Conservation (phyloP, 1,140 invertebrate genomes). For the Cyphomyrmex costatus region DNA sequence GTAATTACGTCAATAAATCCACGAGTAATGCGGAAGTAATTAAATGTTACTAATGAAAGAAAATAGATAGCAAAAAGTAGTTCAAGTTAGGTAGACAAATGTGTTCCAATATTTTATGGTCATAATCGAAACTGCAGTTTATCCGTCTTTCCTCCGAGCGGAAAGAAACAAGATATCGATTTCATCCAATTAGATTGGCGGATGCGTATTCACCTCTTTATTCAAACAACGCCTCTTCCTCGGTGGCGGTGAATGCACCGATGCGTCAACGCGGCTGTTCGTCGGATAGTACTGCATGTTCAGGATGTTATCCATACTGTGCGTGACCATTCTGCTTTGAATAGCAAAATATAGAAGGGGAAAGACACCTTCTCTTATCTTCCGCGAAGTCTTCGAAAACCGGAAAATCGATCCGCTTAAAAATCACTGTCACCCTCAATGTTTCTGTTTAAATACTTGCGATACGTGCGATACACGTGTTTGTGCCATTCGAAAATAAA, state of each 20-base stretch:
- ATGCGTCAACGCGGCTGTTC: constrained; percentile 74
- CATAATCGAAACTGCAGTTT: too few species aligned
- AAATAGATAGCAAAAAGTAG: not conserved
- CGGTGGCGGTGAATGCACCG: constrained; percentile 76
- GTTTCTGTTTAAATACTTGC: not conserved
- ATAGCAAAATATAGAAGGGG: not conserved
- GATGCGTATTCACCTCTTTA: constrained; percentile 83
- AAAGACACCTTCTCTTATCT: not conserved
- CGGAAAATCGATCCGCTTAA: not conserved
- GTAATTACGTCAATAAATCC: too few species aligned
- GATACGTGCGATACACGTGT: not conserved
- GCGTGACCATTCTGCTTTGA: constrained; percentile 82
- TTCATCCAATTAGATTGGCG: not conserved
- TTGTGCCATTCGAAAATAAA: not conserved
- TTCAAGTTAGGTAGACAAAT: not conserved
- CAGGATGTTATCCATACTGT: constrained; percentile 86
- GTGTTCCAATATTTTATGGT: not conserved
- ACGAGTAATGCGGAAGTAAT: too few species aligned
- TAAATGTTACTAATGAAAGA: not conserved
- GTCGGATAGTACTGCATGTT: constrained; percentile 85
- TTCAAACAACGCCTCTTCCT: constrained; percentile 84
- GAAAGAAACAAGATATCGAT: constrained; percentile 31
- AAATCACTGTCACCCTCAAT: not conserved
- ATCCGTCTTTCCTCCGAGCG: not conserved
- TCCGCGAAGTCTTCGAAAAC: not conserved